phyloP scores from a whole-genome alignment of 2,888 invertebrate species.

The Aporophyla nigra region DNA sequence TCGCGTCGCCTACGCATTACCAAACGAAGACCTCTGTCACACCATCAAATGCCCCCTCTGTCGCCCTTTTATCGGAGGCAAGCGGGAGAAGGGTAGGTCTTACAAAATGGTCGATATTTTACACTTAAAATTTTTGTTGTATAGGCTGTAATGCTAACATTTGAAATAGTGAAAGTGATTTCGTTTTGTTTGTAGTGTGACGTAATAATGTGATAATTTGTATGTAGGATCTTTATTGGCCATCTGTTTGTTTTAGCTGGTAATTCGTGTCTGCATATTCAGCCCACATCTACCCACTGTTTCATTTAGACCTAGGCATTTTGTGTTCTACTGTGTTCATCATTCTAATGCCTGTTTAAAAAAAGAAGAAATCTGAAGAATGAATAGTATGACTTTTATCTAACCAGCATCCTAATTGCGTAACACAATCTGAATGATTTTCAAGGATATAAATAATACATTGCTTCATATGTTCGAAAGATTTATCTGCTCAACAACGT shows the following conservation, averaged over 20 bases:
- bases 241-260: constrained; percentile 22
- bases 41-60: constrained; percentile 38
- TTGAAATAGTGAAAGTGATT: constrained; percentile 66
- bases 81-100: constrained; percentile 36
- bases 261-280: constrained; percentile 18
- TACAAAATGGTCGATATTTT: constrained; percentile 37
- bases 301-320: constrained; percentile 1
- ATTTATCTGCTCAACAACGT: no score
- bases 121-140: constrained; percentile 40
- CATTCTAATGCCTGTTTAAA: neutral
- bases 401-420: no score
- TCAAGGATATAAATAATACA: no score
- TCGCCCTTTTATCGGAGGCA: constrained; percentile 7
- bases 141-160: constrained; percentile 46
- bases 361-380: no score
- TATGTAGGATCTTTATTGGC: constrained; percentile 26
- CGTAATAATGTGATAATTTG: constrained; percentile 59
- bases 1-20: constrained; percentile 66
- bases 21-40: constrained; percentile 46
- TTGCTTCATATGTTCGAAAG: no score
- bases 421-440: no score
- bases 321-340: neutral
- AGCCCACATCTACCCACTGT: constrained; percentile 7
- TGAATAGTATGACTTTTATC: no score
- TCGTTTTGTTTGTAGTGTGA: constrained; percentile 37